phyloP scores from a whole-genome alignment of 1,140 invertebrate species.

The Pseudoatta argentina region DNA sequence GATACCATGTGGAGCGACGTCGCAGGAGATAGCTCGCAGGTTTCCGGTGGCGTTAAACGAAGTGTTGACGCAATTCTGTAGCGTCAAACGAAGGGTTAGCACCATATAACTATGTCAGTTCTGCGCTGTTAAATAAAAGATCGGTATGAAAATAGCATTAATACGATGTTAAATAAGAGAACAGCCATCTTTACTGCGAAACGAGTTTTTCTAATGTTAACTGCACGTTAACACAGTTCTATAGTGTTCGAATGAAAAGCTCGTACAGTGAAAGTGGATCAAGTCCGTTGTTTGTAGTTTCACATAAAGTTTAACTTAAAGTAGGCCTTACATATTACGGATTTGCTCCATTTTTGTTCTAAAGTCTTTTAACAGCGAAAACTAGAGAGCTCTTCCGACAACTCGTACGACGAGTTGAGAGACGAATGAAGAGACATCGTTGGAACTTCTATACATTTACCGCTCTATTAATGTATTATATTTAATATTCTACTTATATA shows the following conservation, averaged over 20 bases:
- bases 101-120: not conserved
- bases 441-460: conserved; percentile 16
- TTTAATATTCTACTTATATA: conserved; percentile 29
- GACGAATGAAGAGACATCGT: conserved; percentile 9
- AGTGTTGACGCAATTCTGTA: not conserved
- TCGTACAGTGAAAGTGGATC: not conserved
- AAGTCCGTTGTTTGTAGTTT: not conserved
- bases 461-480: conserved; percentile 9
- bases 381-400: not conserved
- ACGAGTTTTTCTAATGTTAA: conserved; percentile 8
- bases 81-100: not conserved
- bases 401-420: conserved; percentile 13
- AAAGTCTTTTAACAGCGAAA: not conserved
- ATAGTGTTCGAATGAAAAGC: not conserved
- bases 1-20: not conserved
- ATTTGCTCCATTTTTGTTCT: not conserved
- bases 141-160: not conserved
- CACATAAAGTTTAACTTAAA: not conserved
- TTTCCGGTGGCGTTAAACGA: not conserved
- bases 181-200: not conserved
- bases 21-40: not conserved
- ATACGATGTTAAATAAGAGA: not conserved
- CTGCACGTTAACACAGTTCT: conserved; percentile 7
- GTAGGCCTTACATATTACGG: not conserved
- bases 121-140: not conserved